Percentiles rank a stretch among this genome's conserved stretches.
phyloP scores from a whole-genome alignment of 2,113 vertebrate genomes.

The Poicephalus meyeri region DNA sequence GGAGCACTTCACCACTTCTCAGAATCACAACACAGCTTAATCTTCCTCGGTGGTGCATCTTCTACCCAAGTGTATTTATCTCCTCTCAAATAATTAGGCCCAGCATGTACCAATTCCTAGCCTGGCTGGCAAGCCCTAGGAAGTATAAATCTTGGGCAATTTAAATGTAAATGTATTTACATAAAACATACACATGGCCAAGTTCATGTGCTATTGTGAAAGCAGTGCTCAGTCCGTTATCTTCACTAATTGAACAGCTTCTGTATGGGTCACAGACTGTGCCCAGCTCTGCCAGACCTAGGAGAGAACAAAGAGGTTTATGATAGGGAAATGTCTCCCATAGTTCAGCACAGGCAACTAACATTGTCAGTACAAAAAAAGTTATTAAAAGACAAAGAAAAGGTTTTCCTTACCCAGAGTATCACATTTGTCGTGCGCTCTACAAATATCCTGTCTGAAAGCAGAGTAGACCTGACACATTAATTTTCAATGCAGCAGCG shows the following conservation, averaged over 20 bases:
- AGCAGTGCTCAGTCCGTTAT: conserved; percentile 95
- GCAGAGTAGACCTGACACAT: conserved; percentile 69
- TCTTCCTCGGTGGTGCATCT: background rate
- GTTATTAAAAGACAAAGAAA: background rate
- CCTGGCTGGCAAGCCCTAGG: background rate
- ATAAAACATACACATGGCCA: conserved; percentile 93
- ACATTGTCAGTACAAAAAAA: background rate
- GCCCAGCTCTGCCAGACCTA: conserved; percentile 95
- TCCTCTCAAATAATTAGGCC: background rate
- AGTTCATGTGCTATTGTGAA: conserved; percentile 98
- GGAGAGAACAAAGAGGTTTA: conserved; percentile 45
- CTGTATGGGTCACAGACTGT: conserved; percentile 96
- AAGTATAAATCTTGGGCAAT: conserved; percentile 15
- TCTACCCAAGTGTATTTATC: background rate
- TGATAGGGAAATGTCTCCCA: background rate
- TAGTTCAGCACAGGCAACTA: background rate
- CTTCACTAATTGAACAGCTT: conserved; percentile 98
- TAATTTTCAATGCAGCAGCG: conserved; percentile 27
- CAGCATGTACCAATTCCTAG: background rate
- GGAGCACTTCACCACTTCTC: background rate
- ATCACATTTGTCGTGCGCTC: conserved; percentile 97
- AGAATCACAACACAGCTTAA: background rate
- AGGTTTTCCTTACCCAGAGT: conserved; percentile 87
- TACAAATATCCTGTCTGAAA: conserved; percentile 96
- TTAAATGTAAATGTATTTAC: conserved; percentile 58